Evolutionary conservation across 2,888 invertebrate species (phyloP).

Genomic region (Leptinotarsa juncta): DNA sequence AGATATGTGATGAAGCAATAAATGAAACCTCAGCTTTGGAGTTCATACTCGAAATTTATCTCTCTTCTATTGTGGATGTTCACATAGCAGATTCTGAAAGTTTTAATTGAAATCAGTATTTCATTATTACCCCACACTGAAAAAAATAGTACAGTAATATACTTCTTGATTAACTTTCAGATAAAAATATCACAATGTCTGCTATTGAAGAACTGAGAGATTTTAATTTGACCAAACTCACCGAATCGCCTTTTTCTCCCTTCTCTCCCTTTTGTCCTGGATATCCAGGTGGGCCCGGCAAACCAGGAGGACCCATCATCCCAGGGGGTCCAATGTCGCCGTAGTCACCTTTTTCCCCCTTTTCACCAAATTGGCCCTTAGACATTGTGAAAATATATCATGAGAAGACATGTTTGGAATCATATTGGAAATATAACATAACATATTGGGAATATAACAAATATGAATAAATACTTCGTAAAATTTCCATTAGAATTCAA

Average conservation of each 20-base stretch:
- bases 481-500: too few relatives aligned
- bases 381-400: constrained; percentile 7
- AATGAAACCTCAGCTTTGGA: too few relatives aligned
- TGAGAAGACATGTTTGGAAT: constrained; percentile 17
- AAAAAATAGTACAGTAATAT: neutral
- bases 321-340: constrained; percentile 95
- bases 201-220: neutral
- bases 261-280: constrained; percentile 92
- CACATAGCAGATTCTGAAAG: too few relatives aligned
- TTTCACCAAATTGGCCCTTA: constrained; percentile 58
- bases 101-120: too few relatives aligned
- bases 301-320: constrained; percentile 92
- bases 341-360: constrained; percentile 89
- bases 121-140: neutral
- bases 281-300: constrained; percentile 85
- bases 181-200: neutral
- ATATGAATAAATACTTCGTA: neutral
- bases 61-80: too few relatives aligned
- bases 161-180: neutral
- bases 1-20: neutral
- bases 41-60: too few relatives aligned
- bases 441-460: too few relatives aligned
- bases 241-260: constrained; percentile 93
- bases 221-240: constrained; percentile 67
- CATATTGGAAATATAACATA: neutral